Evolutionary conservation across 2,797 vertebrate species (phyloP), one percentile per base, ranked within the genome.

Genomic region (Momotus momota): DNA sequence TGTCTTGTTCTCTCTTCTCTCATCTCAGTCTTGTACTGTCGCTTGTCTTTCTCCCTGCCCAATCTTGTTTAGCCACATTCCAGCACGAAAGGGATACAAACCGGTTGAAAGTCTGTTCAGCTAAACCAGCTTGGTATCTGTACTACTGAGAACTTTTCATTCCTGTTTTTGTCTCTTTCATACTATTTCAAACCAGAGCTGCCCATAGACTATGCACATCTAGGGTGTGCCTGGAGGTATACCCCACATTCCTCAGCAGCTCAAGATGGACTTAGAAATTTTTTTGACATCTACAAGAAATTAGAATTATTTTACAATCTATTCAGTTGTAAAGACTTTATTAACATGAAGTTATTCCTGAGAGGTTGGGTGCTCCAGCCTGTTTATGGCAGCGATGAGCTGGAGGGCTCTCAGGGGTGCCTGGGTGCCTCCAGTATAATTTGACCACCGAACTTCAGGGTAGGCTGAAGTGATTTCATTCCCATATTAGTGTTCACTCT

Each of bases 211-310:
- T 64, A 27, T 80, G 6, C 18, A 65, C 6, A 49, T 40, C 26
- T 85, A 85, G 77, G 38, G 25, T 43, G 31, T 78, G 90, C 90
- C 89, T 79, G 52, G 64, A 86, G 60, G 55, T 35, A 86, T 46
- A 88, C 3, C 18, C 13, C 17, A 55, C 49, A 70, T 61, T 86
- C 40, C 60, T 84, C 64, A 88, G 48, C 25, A 77, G 33, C 48
- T 94, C 66, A 94, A 70, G 52, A 84, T 21, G 8, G 64, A 62
- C 31, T 64, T 88, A 8, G 19, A 43, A 26, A 67, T 94, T 86
- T 55, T 95, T 86, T 81, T 85, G 94, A 94, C 74, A 81, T 86
- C 31, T 81, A 58, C 33, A 70, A 91, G 31, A 86, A 92, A 75
- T n/a, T 27, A 49, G 35, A 91, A 51, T 67, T 81, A 57, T 73